These are phyloP conservation scores for Scaeva pyrastri DNA, from an alignment of 2,888 invertebrate genomes.

Conservation along the genomic window DNA sequence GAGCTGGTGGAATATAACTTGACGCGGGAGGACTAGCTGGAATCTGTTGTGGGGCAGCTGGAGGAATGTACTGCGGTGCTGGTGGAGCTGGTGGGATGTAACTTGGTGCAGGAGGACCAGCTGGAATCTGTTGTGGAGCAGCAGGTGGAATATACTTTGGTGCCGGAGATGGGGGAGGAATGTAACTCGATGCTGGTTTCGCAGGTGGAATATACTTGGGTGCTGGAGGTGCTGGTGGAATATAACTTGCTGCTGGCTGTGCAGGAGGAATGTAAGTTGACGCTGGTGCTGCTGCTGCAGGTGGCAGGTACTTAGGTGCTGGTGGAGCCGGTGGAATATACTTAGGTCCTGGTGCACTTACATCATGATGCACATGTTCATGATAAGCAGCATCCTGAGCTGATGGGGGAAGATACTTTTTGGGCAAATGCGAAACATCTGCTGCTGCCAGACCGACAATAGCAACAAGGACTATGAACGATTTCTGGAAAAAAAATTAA, in stretches of 20 bases:
- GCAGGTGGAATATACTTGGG: constrained; percentile 23
- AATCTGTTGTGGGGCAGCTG: not conserved
- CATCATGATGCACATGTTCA: constrained; percentile 14
- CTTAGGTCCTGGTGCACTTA: not conserved
- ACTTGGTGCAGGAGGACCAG: not conserved
- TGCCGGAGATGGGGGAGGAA: constrained; percentile 48
- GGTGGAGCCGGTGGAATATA: constrained; percentile 23
- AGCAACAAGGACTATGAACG: constrained; percentile 59
- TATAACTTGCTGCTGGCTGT: not conserved
- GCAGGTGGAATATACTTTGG: constrained; percentile 18
- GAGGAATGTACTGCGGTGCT: too few species aligned
- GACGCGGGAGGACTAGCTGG: too few species aligned
- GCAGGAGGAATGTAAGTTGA: constrained; percentile 3
- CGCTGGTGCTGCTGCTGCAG: not conserved
- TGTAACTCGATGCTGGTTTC: constrained; percentile 39
- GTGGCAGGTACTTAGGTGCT: constrained; percentile 24
- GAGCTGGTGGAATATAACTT: constrained; percentile 15
- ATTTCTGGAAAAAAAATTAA: constrained; percentile 41
- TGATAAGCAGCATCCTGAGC: constrained; percentile 8
- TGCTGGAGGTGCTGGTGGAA: constrained; percentile 24
- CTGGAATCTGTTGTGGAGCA: not conserved
- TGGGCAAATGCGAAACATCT: constrained; percentile 65
- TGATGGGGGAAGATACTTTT: constrained; percentile 56
- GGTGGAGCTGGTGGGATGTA: constrained; percentile 5
- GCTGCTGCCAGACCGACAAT: constrained; percentile 53